Base-by-base conservation (phyloP, 2,888 invertebrate genomes). In the Rotaria socialis region DNA sequence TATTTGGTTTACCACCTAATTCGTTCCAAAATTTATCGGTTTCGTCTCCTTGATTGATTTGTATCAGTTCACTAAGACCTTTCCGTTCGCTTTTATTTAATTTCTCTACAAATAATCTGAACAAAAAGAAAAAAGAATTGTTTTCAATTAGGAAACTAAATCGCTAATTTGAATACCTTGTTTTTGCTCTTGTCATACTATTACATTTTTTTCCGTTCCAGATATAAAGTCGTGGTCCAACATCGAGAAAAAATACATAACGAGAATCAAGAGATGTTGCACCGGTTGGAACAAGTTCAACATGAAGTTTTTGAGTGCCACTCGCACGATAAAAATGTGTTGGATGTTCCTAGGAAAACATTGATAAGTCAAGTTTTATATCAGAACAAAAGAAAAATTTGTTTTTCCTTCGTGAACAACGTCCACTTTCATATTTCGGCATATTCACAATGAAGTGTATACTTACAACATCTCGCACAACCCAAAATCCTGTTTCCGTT, bases 191-290 rank as follows among this genome's bases (percentile, higher is more conserved):
- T 4, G 91, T 90, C 87, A 92, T 91, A 99, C 93, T 92, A 96
- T 99, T 3, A 97, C 96, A 91, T 94, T 95, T 94, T 87, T 96
- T 94, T 16, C 99, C 99, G 86, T 98, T 93, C 99, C 99, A 99
- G 86, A 99, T 93, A 92, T 96, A 99, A 86, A 99, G 96, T 92
- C 97, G 96, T 89, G 96, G 95, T 7, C 99, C 99, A 90, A 96
- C 98, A 92, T 99, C 99, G 89, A 99, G 93, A 88, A 99, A 96
- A 99, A 99, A 99, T 58, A 99, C 97, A 91, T 99, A 96, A 88
- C 95, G 93, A 0, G 96, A 94, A 93, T 99, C 98, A 86, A 99
- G 93, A 0, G 95, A 95, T 56, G 93, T 92, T 0, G 88, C 88
- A 19, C 86, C 84, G 19, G 89, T 88, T 43, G 89, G 89, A 50